A percentile compares a stretch with the other conserved stretches of the same genome.
Conservation (phyloP, 2,797 vertebrate genomes). For the Apodemus agrarius region DNA sequence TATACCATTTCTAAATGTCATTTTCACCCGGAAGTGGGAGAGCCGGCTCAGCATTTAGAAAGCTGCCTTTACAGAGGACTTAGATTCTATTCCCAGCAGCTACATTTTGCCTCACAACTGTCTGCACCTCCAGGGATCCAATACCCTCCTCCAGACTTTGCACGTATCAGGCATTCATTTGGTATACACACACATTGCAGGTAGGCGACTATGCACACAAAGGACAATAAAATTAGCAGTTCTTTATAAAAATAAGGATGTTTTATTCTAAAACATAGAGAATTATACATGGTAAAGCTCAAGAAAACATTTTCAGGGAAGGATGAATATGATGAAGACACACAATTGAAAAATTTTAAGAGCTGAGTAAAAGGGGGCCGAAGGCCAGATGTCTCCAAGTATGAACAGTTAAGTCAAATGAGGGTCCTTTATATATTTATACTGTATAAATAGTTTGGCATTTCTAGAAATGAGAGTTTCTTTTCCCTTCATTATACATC, state of each 20-base stretch:
- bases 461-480: conserved; percentile 41
- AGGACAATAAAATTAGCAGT: not conserved
- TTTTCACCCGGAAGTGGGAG: not conserved
- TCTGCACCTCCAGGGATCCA: not conserved
- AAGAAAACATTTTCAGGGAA: not conserved
- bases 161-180: not conserved
- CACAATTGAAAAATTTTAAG: not conserved
- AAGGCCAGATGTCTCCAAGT: not conserved
- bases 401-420: not conserved
- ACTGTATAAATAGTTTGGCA: not conserved
- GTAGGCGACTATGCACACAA: not conserved
- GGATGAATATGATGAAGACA: not conserved
- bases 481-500: conserved; percentile 29
- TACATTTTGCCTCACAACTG: not conserved
- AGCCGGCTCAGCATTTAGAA: not conserved
- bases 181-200: not conserved
- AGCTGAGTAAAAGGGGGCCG: not conserved
- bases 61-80: not conserved
- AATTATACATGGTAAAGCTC: not conserved
- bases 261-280: not conserved
- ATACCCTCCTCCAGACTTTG: too few relatives aligned
- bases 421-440: conserved; percentile 46
- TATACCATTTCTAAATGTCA: not conserved
- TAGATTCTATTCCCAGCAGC: not conserved
- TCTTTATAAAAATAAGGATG: not conserved